Conservation (phyloP, 2,888 invertebrate species). For the Hyles lineata region DNA sequence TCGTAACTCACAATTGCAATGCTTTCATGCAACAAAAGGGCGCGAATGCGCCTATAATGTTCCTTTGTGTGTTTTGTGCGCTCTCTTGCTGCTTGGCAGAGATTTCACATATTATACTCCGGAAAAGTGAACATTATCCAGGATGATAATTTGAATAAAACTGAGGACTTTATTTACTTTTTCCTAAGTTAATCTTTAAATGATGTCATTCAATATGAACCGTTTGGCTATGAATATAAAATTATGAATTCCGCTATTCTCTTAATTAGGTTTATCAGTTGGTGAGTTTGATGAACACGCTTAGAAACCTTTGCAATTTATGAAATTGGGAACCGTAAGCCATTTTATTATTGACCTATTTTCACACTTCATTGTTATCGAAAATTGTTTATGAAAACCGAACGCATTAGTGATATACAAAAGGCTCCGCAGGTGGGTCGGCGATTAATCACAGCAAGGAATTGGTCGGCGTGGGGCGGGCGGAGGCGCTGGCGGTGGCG, state of each 20-base stretch:
- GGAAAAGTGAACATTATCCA: too few relatives aligned
- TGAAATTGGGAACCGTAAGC: not conserved
- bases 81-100: too few relatives aligned
- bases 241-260: not conserved
- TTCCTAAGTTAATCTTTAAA: too few relatives aligned
- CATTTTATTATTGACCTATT: slow-evolving; percentile 40
- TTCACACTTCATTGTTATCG: slow-evolving; percentile 51
- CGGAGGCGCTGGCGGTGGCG: slow-evolving; percentile 51
- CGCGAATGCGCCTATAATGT: too few relatives aligned
- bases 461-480: slow-evolving; percentile 59
- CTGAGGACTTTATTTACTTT: too few relatives aligned
- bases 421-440: slow-evolving; percentile 83
- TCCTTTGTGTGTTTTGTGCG: too few relatives aligned
- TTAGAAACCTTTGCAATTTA: not conserved
- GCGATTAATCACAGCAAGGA: slow-evolving; percentile 79
- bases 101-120: too few relatives aligned
- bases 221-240: not conserved
- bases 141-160: too few relatives aligned
- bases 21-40: too few relatives aligned
- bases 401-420: slow-evolving; percentile 68
- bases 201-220: not conserved
- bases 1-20: too few relatives aligned
- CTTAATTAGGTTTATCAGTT: slow-evolving; percentile 6
- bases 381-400: slow-evolving; percentile 64
- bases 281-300: not conserved